Evolutionary conservation across 2,888 invertebrate genomes (phyloP).

Genomic region (Lochmaea crataegi): DNA sequence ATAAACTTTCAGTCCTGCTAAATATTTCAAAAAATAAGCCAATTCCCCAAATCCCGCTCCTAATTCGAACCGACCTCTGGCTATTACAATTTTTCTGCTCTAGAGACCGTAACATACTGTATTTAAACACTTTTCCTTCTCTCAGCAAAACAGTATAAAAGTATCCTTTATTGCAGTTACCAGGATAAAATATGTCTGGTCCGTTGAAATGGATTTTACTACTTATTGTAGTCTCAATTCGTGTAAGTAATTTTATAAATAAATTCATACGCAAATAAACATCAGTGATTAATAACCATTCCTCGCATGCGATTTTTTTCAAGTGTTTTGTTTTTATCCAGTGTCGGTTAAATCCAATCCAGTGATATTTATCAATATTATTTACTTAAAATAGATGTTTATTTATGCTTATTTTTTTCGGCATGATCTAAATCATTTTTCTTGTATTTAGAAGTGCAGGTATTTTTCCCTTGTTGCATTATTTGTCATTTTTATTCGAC

Average conservation of each 20-base stretch:
- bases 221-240: slow-evolving; percentile 44
- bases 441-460: too few species aligned
- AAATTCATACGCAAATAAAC: not conserved
- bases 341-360: not conserved
- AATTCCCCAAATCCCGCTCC: slow-evolving; percentile 61
- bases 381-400: not conserved
- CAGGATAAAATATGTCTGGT: slow-evolving; percentile 34
- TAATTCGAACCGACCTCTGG: slow-evolving; percentile 59
- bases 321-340: not conserved
- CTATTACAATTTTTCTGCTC: slow-evolving; percentile 54
- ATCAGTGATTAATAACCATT: slow-evolving; percentile 5
- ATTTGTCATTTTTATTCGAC: not conserved
- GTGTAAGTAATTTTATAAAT: slow-evolving; percentile 47
- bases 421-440: too few species aligned
- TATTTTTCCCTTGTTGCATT: too few species aligned
- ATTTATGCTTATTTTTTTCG: not conserved
- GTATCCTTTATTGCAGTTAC: slow-evolving; percentile 37
- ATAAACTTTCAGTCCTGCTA: slow-evolving; percentile 47
- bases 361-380: not conserved
- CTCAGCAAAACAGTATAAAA: slow-evolving; percentile 38
- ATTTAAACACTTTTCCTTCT: slow-evolving; percentile 40
- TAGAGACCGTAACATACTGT: slow-evolving; percentile 61
- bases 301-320: too few species aligned
- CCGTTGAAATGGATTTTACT: slow-evolving; percentile 44
- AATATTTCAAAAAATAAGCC: slow-evolving; percentile 44